phyloP scores from a whole-genome alignment of 2,113 vertebrate genomes.

The Delphinus delphis region DNA sequence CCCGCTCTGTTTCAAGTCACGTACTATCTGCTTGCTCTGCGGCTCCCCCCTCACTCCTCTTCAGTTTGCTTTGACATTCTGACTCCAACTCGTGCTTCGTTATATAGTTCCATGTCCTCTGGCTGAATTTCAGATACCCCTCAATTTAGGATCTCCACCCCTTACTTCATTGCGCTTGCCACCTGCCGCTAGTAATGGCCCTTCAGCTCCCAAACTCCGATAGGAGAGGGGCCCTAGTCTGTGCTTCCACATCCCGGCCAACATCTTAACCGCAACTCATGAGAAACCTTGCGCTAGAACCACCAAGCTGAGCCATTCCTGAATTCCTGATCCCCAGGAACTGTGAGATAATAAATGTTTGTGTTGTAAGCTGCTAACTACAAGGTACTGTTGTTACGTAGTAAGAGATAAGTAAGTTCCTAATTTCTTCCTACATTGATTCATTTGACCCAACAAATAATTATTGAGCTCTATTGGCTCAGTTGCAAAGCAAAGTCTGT shows the following conservation, averaged over 20 bases:
- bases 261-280: not conserved
- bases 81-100: not conserved
- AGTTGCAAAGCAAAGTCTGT: not conserved
- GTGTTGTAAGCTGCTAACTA: not conserved
- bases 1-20: not conserved
- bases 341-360: not conserved
- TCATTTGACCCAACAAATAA: not conserved
- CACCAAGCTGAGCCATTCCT: not conserved
- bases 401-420: not conserved
- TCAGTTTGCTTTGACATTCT: not conserved
- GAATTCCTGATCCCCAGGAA: not conserved
- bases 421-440: constrained; percentile 16
- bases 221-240: not conserved
- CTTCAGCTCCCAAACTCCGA: not conserved
- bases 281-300: not conserved
- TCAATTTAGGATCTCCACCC: not conserved
- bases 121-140: not conserved
- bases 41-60: not conserved
- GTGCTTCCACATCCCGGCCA: not conserved
- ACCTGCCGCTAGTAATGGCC: not conserved
- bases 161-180: not conserved
- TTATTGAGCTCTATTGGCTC: not conserved
- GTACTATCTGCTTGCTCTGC: not conserved
- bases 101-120: not conserved
- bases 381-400: not conserved